A percentile compares a stretch with the other conserved stretches of the same genome.
Evolutionary conservation across 2,113 vertebrate genomes (phyloP).

Genomic region (Sardina pilchardus): DNA sequence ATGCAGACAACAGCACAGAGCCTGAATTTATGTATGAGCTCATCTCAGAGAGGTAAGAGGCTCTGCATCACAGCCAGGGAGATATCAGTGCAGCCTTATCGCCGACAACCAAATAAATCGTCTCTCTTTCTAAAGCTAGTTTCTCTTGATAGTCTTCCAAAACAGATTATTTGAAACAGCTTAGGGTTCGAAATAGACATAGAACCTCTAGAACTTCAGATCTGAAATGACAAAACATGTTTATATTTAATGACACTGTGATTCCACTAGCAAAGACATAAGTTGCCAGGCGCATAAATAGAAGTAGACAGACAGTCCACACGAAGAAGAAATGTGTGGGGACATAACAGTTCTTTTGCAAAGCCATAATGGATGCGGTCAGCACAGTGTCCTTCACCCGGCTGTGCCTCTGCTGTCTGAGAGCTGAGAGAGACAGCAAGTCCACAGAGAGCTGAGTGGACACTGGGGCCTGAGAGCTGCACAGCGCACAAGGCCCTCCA

Average conservation of each 20-base stretch:
- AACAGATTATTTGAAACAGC: not conserved
- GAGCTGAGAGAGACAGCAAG: not conserved
- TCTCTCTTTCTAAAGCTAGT: not conserved
- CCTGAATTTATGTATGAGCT: not conserved
- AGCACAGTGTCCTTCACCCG: not conserved
- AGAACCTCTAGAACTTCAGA: not conserved
- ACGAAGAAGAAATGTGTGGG: not conserved
- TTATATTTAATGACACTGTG: not conserved
- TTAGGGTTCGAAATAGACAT: not conserved
- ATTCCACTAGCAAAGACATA: not conserved
- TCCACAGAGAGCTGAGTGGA: not conserved
- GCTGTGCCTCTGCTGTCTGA: not conserved
- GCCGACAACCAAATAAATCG: not conserved
- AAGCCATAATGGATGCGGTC: not conserved
- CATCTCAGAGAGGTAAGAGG: not conserved
- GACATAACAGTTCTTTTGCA: not conserved
- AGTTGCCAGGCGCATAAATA: not conserved
- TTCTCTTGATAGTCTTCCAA: not conserved
- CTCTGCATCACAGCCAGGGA: not conserved
- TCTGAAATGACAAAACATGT: not conserved
- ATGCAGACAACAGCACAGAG: not conserved
- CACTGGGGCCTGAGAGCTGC: not conserved
- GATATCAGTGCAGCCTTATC: not conserved
- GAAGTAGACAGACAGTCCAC: not conserved
- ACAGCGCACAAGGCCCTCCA: conserved; percentile 41